phyloP scores from a whole-genome alignment of 1,140 invertebrate genomes.

The Gyrodactylus salaris region DNA sequence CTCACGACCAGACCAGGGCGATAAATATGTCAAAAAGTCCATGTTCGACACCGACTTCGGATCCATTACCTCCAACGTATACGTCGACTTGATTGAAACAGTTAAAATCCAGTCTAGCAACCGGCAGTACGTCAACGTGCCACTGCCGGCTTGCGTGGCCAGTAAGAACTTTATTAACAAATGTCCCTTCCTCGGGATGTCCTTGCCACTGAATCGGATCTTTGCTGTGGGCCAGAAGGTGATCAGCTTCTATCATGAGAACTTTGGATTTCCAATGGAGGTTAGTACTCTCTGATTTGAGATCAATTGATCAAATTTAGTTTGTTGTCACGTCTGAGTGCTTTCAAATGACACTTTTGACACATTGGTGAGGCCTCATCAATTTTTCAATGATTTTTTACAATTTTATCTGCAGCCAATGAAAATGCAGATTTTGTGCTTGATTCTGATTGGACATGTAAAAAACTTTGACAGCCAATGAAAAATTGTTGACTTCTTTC shows the following conservation, averaged over 20 bases:
- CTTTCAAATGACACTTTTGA: too few relatives aligned
- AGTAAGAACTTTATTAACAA: neutral
- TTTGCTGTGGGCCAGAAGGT: neutral
- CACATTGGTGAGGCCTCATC: too few relatives aligned
- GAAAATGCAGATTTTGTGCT: too few relatives aligned
- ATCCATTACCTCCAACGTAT: neutral
- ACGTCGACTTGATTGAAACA: neutral
- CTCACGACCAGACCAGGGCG: neutral
- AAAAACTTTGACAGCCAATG: too few relatives aligned
- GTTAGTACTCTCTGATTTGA: neutral
- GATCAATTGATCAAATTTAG: too few relatives aligned
- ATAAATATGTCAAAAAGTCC: neutral
- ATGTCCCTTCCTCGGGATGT: neutral
- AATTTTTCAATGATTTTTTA: too few relatives aligned
- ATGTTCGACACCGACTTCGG: neutral
- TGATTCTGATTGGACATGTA: too few relatives aligned
- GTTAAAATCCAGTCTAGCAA: neutral
- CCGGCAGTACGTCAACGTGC: neutral
- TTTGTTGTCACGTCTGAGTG: too few relatives aligned
- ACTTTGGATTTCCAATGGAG: neutral
- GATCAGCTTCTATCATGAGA: neutral
- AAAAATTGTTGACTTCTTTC: neutral
- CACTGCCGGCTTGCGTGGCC: neutral
- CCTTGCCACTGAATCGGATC: neutral
- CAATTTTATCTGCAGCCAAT: too few relatives aligned